Evolutionary conservation across 2,888 invertebrate species (phyloP).

Genomic region (Folsomia manolachei): DNA sequence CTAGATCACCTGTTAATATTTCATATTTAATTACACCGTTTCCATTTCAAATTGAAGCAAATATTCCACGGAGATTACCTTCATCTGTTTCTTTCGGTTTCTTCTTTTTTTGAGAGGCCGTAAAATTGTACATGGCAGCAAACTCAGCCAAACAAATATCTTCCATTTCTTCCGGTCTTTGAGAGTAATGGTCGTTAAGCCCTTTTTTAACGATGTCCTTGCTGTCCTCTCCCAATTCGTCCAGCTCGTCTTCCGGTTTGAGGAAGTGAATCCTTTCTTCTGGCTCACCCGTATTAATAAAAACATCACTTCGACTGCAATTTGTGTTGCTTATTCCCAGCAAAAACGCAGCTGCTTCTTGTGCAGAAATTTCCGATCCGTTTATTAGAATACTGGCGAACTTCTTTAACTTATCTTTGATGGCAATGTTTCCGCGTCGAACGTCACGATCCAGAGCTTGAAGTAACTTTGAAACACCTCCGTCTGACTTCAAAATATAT

Average conservation of each 20-base stretch:
- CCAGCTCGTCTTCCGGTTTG: slow-evolving; percentile 23
- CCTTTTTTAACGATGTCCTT: slow-evolving; percentile 34
- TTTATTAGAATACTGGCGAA: slow-evolving; percentile 43
- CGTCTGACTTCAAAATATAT: slow-evolving; percentile 45
- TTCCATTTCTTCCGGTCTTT: slow-evolving; percentile 50
- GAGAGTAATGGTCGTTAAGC: slow-evolving; percentile 50
- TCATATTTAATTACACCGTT: too few species aligned
- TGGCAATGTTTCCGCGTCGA: slow-evolving; percentile 43
- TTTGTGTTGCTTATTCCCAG: slow-evolving; percentile 36
- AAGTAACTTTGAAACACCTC: slow-evolving; percentile 46
- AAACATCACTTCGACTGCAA: slow-evolving; percentile 30
- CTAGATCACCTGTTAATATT: background rate
- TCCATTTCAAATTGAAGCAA: background rate
- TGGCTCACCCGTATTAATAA: slow-evolving; percentile 43
- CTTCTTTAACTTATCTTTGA: slow-evolving; percentile 46
- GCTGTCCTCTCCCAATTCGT: slow-evolving; percentile 23
- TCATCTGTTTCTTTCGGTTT: too few species aligned
- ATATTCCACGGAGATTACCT: background rate
- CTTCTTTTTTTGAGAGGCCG: background rate
- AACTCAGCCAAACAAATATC: slow-evolving; percentile 51
- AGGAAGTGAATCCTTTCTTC: slow-evolving; percentile 26
- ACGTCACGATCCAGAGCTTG: slow-evolving; percentile 48
- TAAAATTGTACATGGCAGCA: slow-evolving; percentile 32
- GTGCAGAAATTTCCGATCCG: slow-evolving; percentile 46
- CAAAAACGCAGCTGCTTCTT: slow-evolving; percentile 49